Conservation (phyloP, 2,113 vertebrate genomes). For the Scomber scombrus region DNA sequence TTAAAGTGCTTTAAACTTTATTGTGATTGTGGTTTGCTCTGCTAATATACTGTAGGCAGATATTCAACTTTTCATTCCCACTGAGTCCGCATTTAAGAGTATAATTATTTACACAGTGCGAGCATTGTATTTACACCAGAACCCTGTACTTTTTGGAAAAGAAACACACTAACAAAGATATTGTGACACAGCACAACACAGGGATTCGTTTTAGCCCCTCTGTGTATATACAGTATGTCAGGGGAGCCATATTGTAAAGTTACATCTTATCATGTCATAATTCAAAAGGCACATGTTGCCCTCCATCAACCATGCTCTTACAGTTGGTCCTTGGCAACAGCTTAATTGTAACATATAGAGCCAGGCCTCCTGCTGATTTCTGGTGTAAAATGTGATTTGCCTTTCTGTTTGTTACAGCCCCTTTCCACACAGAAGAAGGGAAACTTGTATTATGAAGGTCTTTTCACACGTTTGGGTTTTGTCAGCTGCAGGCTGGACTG, state of each 20-base stretch:
- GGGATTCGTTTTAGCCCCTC: conserved; percentile 21
- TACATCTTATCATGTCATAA: conserved; percentile 47
- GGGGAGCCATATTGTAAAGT: conserved; percentile 32
- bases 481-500: conserved; percentile 62
- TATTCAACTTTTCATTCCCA: conserved; percentile 4
- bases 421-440: conserved; percentile 8
- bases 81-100: conserved; percentile 55
- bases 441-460: conserved; percentile 24
- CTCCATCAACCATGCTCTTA: background rate
- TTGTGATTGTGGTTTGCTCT: background rate
- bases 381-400: conserved; percentile 54
- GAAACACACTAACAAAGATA: conserved; percentile 44
- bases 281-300: conserved; percentile 30
- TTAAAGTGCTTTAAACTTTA: conserved; percentile 3
- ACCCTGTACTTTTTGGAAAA: background rate
- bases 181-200: conserved; percentile 29
- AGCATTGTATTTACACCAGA: conserved; percentile 64
- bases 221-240: conserved; percentile 24
- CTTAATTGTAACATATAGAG: conserved; percentile 41
- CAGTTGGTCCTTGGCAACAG: conserved; percentile 23
- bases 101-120: conserved; percentile 60
- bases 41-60: conserved; percentile 3
- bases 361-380: conserved; percentile 48
- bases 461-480: conserved; percentile 62
- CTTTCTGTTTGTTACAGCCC: conserved; percentile 33